A percentile compares a stretch with the other conserved stretches of the same genome.
phyloP scores from a whole-genome alignment of 2,888 invertebrate genomes.

The Torymus tubicola region DNA sequence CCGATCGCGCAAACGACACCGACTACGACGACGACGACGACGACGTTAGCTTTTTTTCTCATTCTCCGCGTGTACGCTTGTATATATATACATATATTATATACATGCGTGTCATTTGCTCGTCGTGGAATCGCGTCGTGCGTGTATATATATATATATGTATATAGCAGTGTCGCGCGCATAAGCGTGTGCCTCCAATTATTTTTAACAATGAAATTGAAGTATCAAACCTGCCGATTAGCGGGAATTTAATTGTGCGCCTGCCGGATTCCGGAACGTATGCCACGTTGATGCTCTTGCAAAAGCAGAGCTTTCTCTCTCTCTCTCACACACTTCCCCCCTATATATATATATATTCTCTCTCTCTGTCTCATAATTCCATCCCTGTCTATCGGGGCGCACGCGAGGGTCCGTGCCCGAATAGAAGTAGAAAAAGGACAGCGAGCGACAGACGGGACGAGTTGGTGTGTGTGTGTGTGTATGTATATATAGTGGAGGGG shows the following conservation, averaged over 20 bases:
- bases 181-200: constrained; percentile 62
- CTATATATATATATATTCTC: background rate
- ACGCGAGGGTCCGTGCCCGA: background rate
- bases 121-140: background rate
- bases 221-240: constrained; percentile 69
- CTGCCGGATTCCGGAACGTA: constrained; percentile 39
- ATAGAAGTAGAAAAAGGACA: constrained; percentile 34
- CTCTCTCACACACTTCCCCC: constrained; percentile 5
- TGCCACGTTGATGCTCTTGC: constrained; percentile 35
- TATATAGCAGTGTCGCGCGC: constrained; percentile 21
- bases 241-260: constrained; percentile 70
- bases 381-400: background rate
- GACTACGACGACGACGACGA: constrained; percentile 38
- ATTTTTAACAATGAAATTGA: constrained; percentile 68
- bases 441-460: constrained; percentile 17
- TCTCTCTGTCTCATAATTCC: background rate
- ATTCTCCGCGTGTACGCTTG: background rate
- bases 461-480: too few relatives aligned
- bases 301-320: background rate
- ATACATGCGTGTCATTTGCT: constrained; percentile 54
- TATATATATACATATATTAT: too few relatives aligned
- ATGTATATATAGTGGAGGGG: background rate
- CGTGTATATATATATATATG: background rate
- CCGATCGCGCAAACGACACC: constrained; percentile 51
- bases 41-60: constrained; percentile 22